Evolutionary conservation across 2,113 vertebrate species (phyloP).

Genomic region (Sula dactylatra): DNA sequence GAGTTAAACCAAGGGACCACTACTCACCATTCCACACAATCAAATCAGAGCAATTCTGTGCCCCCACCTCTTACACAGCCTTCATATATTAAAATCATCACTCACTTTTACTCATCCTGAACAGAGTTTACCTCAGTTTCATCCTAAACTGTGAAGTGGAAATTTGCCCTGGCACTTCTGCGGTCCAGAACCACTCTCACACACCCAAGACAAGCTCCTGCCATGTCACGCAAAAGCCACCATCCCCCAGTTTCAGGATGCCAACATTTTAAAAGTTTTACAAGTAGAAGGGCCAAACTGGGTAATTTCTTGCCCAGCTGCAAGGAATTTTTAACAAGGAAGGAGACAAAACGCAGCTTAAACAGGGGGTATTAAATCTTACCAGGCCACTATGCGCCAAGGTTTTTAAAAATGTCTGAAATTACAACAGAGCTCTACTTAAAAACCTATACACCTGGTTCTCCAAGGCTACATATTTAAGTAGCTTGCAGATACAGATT

Average conservation of each 20-base stretch:
- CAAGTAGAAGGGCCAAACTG: not conserved
- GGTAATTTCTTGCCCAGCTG: not conserved
- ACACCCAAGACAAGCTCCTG: not conserved
- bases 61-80: not conserved
- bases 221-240: not conserved
- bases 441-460: not conserved
- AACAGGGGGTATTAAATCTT: not conserved
- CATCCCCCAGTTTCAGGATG: not conserved
- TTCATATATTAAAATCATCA: not conserved
- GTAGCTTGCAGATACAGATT: not conserved
- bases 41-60: accelerated
- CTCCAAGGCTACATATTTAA: not conserved
- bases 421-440: not conserved
- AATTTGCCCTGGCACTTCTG: not conserved
- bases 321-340: not conserved
- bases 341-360: not conserved
- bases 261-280: not conserved
- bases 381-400: not conserved
- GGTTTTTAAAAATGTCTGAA: not conserved
- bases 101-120: not conserved
- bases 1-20: not conserved
- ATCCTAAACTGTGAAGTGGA: not conserved
- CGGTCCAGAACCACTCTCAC: not conserved
- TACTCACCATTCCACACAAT: not conserved
- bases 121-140: not conserved